These are phyloP conservation scores for Hemicordylus capensis DNA, from an alignment of 2,113 vertebrate genomes.

Conservation along the genomic window DNA sequence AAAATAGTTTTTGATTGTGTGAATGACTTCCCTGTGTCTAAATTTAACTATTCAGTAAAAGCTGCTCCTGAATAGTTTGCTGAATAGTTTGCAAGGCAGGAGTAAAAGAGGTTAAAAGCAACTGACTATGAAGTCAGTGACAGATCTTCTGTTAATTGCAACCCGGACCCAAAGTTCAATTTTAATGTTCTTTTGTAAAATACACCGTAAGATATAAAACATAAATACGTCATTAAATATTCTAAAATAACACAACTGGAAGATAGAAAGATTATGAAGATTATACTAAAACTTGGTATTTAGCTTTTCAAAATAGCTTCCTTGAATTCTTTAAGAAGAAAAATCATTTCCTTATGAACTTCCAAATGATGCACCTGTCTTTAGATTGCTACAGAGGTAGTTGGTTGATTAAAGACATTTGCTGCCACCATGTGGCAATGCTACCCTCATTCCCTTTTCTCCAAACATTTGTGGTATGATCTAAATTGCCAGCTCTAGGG, in stretches of 20 bases:
- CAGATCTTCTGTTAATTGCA: background rate
- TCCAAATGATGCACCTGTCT: background rate
- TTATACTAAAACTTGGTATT: background rate
- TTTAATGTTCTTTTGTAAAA: background rate
- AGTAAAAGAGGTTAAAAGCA: too few relatives aligned
- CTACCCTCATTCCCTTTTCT: background rate
- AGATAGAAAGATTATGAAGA: slow-evolving; percentile 1
- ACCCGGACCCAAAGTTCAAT: background rate
- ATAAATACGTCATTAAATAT: too few relatives aligned
- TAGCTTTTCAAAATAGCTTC: background rate
- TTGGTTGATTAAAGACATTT: background rate
- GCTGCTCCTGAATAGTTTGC: too few relatives aligned
- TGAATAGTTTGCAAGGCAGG: too few relatives aligned
- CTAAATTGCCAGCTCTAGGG: background rate
- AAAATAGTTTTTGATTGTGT: too few relatives aligned
- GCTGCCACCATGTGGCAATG: slow-evolving; percentile 72
- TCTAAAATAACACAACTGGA: background rate
- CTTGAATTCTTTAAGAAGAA: background rate
- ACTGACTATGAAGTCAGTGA: background rate
- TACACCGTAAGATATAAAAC: background rate
- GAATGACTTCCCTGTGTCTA: too few relatives aligned
- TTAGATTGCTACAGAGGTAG: accelerated
- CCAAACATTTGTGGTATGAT: background rate
- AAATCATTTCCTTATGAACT: background rate
- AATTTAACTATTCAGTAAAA: too few relatives aligned